phyloP scores from a whole-genome alignment of 2,888 invertebrate genomes.

The Stegophylla sp. region DNA sequence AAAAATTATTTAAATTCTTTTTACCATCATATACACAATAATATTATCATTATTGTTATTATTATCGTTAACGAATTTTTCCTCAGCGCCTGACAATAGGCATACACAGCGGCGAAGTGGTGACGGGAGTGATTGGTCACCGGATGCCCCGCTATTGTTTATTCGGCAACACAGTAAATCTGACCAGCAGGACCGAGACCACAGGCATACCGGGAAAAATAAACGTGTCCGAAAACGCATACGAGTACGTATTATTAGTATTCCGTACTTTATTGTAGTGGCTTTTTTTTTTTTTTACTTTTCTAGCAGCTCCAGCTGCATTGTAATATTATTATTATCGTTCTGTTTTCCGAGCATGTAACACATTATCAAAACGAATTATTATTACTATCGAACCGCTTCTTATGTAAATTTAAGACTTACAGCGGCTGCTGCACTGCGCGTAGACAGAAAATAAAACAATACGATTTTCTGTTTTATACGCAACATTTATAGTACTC shows the following conservation, averaged over 20 bases:
- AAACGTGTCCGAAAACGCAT: conserved; percentile 88
- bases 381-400: no score
- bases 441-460: no score
- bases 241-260: conserved; percentile 72
- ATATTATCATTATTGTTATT: background rate
- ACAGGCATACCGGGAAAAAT: conserved; percentile 87
- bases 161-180: conserved; percentile 92
- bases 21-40: no score
- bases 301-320: no score
- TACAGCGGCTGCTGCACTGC: no score
- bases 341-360: background rate
- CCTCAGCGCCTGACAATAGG: conserved; percentile 89
- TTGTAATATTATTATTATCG: no score
- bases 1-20: no score
- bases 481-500: no score
- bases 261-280: background rate
- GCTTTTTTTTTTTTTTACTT: no score
- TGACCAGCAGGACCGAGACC: conserved; percentile 91
- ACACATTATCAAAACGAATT: no score
- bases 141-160: conserved; percentile 92
- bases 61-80: background rate
- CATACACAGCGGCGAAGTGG: conserved; percentile 92
- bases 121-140: conserved; percentile 92
- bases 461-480: no score
- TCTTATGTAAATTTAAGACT: no score